Percentiles rank a stretch among this genome's conserved stretches.
Evolutionary conservation across 2,888 invertebrate genomes (phyloP).

Genomic region (Augochlorella aurata): DNA sequence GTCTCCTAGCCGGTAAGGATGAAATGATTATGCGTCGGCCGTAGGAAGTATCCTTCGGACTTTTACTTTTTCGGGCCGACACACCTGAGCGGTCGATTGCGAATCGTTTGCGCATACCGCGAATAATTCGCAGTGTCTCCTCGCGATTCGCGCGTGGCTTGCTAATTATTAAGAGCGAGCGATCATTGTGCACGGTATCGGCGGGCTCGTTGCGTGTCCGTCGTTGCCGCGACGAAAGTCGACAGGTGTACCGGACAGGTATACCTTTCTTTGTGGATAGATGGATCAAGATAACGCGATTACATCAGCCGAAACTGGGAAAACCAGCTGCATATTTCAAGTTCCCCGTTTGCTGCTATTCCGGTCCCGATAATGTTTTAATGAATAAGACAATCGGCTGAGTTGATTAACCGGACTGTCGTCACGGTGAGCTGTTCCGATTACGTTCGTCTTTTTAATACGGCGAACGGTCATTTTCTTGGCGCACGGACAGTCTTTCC

Average conservation of each 20-base stretch:
- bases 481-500: neutral
- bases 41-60: constrained; percentile 6
- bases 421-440: neutral
- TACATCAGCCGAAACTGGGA: neutral
- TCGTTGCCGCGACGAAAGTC: constrained; percentile 7
- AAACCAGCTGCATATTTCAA: constrained; percentile 32
- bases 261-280: neutral
- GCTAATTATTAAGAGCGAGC: neutral
- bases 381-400: neutral
- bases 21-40: constrained; percentile 3
- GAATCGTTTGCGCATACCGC: neutral
- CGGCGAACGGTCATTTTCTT: neutral
- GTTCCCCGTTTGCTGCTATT: neutral
- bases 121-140: neutral
- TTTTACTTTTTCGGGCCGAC: neutral
- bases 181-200: constrained; percentile 12
- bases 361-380: neutral
- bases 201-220: neutral
- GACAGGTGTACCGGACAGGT: constrained; percentile 36
- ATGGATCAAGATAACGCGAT: constrained; percentile 37
- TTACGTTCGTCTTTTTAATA: neutral
- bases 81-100: neutral
- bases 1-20: neutral
- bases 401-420: constrained; percentile 2
- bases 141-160: neutral